Conservation (phyloP, 30 jellyfish, hydroid and myxozoan species). For the Aurelia aurita complex sp. Pacific region DNA sequence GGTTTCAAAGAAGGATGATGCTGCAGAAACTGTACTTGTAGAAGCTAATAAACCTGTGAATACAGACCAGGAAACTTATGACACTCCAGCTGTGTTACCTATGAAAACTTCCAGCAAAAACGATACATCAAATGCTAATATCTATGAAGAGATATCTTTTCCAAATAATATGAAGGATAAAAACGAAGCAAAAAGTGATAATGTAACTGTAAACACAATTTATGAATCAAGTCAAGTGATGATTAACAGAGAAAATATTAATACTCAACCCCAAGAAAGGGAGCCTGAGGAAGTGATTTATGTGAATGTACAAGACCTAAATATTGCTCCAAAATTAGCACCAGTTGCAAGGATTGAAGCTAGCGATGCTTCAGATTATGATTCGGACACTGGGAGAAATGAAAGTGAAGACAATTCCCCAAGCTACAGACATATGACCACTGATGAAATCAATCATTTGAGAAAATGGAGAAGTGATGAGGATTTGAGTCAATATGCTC, state of each 20-base stretch:
- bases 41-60: constrained; percentile 13
- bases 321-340: constrained; percentile 27
- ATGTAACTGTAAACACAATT: constrained; percentile 30
- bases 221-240: constrained; percentile 21
- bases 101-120: neutral
- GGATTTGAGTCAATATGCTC: constrained; percentile 46
- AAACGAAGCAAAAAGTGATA: constrained; percentile 29
- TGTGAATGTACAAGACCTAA: constrained; percentile 64
- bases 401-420: constrained; percentile 60
- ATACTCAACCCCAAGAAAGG: constrained; percentile 26
- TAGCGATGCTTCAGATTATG: constrained; percentile 80
- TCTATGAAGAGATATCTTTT: constrained; percentile 69
- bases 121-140: constrained; percentile 24
- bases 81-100: neutral
- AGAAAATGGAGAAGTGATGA: constrained; percentile 85
- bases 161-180: constrained; percentile 24
- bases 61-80: neutral
- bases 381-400: constrained; percentile 44
- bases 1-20: neutral
- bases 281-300: constrained; percentile 75
- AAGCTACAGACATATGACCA: constrained; percentile 77
- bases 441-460: constrained; percentile 73
- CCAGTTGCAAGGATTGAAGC: constrained; percentile 57
- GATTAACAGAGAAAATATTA: constrained; percentile 5
- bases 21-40: neutral